Evolutionary conservation across 37 sponge, comb jelly and placozoan species (phyloP).

Genomic region (Geodia barretti): DNA sequence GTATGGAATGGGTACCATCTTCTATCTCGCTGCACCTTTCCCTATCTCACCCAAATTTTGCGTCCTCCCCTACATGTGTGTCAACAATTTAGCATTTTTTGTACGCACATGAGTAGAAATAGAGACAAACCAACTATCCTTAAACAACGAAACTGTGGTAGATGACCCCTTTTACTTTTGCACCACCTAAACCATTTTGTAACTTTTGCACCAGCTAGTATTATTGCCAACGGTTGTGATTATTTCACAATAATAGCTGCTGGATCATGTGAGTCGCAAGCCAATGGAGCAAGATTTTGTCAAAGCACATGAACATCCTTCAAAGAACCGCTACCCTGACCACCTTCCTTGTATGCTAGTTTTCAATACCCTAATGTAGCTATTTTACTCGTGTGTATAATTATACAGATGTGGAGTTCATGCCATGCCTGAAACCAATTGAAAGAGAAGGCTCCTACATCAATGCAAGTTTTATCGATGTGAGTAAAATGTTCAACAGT

Average conservation of each 20-base stretch:
- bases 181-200: too few species aligned
- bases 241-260: conserved; percentile 37
- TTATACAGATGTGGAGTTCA: conserved; percentile 9
- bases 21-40: too few species aligned
- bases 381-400: neutral
- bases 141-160: too few species aligned
- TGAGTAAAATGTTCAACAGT: conserved; percentile 8
- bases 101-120: too few species aligned
- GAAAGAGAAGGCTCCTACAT: conserved; percentile 32
- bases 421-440: neutral
- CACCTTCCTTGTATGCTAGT: neutral
- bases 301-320: neutral
- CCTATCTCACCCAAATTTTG: too few species aligned
- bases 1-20: too few species aligned
- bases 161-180: too few species aligned
- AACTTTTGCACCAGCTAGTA: neutral
- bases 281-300: conserved; percentile 9
- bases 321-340: conserved; percentile 55
- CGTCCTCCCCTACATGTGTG: too few species aligned
- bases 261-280: conserved; percentile 63
- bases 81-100: too few species aligned
- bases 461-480: conserved; percentile 61
- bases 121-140: too few species aligned
- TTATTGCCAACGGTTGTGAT: neutral
- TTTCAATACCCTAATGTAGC: neutral